Base-by-base conservation (phyloP, 2,888 invertebrate genomes). In the Dinocampus coccinellae region DNA sequence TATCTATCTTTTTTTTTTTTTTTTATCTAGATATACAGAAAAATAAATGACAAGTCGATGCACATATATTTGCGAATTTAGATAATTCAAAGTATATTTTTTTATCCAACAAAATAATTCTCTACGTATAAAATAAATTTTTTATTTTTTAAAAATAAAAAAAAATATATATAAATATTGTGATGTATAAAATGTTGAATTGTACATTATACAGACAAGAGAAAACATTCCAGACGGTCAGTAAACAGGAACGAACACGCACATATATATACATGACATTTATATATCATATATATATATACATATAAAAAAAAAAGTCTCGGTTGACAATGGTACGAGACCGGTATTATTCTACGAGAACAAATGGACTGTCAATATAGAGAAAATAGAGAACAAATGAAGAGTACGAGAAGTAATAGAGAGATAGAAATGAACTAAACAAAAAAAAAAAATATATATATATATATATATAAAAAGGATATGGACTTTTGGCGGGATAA, bases 351-450 rank as follows among this genome's bases (percentile, higher is more conserved):
- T 55, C 58, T 33, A 13, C 13, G 60, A 64, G 65, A 70, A 70
- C 60, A 70, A 70, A 70, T 65, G 36, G 52, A 70, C 33, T 65
- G 60, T 65, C 64, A 70, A 70, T 70, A 34, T 33, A 29, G 7
- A 20, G 10, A 29, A 13, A 20, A 10, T 10, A 34, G 10, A 58
- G 34, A 20, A 13, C n/a, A 16, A 2, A n/a, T 3, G 47, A 16
- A n/a, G 47, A 47, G 7, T 47, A 16, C 3, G 34, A 33, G 58
- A 33, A 33, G 16, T 26, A 13, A 22, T 11, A 57, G 11, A 13
- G 42, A 24, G 3, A 24, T 13, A 57, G 29, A 57, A 26, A 24
- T n/a, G 57, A 57, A 10, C 13, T 47, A 47, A 16, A 16, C 16
- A 3, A 16, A 7, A 47, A 6, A n/a, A 47, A 47, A 47, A 47